Base-by-base conservation (phyloP, 2,888 invertebrate species). In the Thecocarcelia acutangulata region DNA sequence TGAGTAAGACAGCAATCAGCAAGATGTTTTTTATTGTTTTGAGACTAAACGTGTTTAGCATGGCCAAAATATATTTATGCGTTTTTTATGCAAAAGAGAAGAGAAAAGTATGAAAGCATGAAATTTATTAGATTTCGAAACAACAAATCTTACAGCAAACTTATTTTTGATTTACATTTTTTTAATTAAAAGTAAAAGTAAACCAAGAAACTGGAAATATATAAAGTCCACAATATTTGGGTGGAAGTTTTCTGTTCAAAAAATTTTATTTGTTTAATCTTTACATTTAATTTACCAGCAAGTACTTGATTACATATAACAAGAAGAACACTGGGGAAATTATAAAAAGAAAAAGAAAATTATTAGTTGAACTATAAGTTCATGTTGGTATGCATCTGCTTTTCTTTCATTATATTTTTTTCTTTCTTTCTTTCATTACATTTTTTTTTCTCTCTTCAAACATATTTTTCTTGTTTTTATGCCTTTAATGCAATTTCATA, bases 311-410 rank as follows among this genome's bases (percentile, higher is more conserved):
- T n/a, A 17, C 13, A 50, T 17, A 24, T 6, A 42, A 6, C 50
- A 28, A 12, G 33, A 46, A 46, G 59, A 50, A 15, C 44, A 8
- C 21, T 52, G 13, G 5, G 52, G 52, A 76, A 42, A 48, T 66
- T 58, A 50, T 58, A 11, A 33, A 28, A n/a, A 46, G 24, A 48
- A 56, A 56, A 56, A 42, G 46, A 63, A 42, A 63, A 58, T 66
- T 72, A 78, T 78, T 66, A 52, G 50, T 72, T 72, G 72, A 78
- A 72, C 78, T 59, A n/a, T 58, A 66, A 78, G 78, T 78, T 72
- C 78, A 78, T 78, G 78, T 59, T 72, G 78, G 64, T 59, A 66
- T 78, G 78, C 78, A 72, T 70, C 56, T 77, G 70, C 42, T 70
- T 46, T 63, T 24, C 11, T 33, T 52, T 2, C 5, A 33, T 28